Conservation (phyloP, 2,797 vertebrate species). For the Presbytis comata region DNA sequence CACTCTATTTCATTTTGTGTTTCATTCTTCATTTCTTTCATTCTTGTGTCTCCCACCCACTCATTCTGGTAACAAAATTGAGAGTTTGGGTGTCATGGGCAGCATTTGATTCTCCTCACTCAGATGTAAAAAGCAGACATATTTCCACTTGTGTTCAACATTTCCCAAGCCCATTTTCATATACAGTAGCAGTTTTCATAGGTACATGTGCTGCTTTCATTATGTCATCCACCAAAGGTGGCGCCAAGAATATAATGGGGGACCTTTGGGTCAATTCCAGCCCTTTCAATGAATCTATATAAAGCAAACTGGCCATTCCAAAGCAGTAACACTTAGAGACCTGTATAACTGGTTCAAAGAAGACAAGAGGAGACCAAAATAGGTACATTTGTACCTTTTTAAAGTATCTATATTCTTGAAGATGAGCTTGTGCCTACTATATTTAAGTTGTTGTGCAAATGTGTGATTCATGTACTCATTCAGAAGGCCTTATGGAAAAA, state of each 20-base stretch:
- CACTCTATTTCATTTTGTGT: neutral
- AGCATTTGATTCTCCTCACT: neutral
- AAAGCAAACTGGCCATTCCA: neutral
- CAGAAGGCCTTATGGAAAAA: neutral
- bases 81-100: neutral
- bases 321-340: neutral
- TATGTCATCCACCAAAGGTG: neutral
- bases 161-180: neutral
- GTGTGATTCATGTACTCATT: neutral
- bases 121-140: conserved; percentile 39
- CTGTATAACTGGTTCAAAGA: neutral
- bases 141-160: conserved; percentile 4
- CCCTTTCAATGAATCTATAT: neutral
- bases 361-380: neutral
- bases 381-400: neutral
- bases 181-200: neutral
- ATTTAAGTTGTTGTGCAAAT: neutral
- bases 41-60: neutral
- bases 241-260: neutral
- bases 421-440: neutral
- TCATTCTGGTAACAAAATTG: neutral
- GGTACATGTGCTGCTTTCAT: conserved; percentile 19
- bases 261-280: conserved; percentile 28
- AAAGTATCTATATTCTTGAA: neutral
- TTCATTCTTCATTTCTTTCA: neutral